Evolutionary conservation across 1,140 invertebrate species (phyloP), one percentile per base, ranked within the genome.

Genomic region (Meteorus sp.): DNA sequence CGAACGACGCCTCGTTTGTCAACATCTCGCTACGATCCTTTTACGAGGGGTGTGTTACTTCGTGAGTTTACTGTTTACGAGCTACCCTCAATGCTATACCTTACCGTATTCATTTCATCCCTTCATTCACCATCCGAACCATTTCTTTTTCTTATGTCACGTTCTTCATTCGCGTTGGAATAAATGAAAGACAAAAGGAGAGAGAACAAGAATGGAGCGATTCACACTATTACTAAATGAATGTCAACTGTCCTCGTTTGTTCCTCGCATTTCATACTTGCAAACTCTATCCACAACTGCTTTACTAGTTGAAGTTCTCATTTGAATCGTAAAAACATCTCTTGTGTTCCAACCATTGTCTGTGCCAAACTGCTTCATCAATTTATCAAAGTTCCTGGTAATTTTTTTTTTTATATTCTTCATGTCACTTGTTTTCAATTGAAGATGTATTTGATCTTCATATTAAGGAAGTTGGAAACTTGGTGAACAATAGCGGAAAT

Each of bases 1-100:
- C 33, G 35, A 58, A 58, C 56, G 56, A 58, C 56, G 51, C 56
- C 56, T 58, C 56, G 56, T 58, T 58, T 58, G 56, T 58, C 56
- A 58, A 51, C 56, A 58, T 50, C 56, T 58, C 37, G n/a, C 23
- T 27, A 22, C 33, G 22, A 41, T 58, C 47, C 35, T 58, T 58
- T 58, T 58, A 58, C 47, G 45, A 58, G 33, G 19, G 25, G 47
- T 22, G 8, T 48, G 56, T 51, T 58, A 58, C 19, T 33, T 20
- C 27, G 17, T 35, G 29, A 35, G 43, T 27, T 31, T 20, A n/a
- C 53, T 27, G 39, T 31, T 50, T 41, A 41, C 22, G 35, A 37
- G 5, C 39, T 48, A 31, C 22, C 29, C 29, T 19, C 13, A 4
- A 8, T 37, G n/a, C n/a, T n/a, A n/a, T n/a, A n/a, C n/a, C n/a